These are phyloP conservation scores for Galaxea fascicularis DNA, from an alignment of 92 coral and sea anemone species.

Conservation along the genomic window DNA sequence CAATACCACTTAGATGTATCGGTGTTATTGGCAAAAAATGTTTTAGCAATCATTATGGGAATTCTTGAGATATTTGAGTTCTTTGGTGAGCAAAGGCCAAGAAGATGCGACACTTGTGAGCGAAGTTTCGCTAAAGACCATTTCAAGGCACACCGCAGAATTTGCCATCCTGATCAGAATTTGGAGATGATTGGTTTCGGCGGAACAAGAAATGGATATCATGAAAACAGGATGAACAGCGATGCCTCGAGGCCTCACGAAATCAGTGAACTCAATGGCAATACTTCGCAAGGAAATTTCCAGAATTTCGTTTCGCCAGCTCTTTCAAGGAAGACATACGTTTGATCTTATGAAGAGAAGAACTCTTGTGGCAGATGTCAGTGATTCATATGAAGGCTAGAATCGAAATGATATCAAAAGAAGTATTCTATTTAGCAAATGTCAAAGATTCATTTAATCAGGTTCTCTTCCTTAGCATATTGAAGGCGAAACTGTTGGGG, in stretches of 20 bases:
- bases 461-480: no score
- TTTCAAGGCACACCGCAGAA: slow-evolving; percentile 56
- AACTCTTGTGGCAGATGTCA: no score
- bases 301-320: not conserved
- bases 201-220: not conserved
- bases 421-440: no score
- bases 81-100: slow-evolving; percentile 87
- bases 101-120: slow-evolving; percentile 64
- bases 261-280: not conserved
- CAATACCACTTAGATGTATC: slow-evolving; percentile 70
- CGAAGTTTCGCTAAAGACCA: slow-evolving; percentile 69
- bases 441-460: no score
- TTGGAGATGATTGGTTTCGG: not conserved
- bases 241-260: not conserved
- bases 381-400: no score
- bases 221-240: not conserved
- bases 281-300: not conserved
- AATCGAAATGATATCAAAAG: no score
- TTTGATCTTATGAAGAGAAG: not conserved
- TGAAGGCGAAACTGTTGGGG: no score
- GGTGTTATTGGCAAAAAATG: slow-evolving; percentile 84
- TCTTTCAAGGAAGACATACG: not conserved
- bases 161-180: slow-evolving; percentile 15
- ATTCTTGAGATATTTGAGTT: slow-evolving; percentile 80
- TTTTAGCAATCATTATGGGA: slow-evolving; percentile 77